phyloP scores from a whole-genome alignment of 1,140 invertebrate species.

The Trissolcus basalis region DNA sequence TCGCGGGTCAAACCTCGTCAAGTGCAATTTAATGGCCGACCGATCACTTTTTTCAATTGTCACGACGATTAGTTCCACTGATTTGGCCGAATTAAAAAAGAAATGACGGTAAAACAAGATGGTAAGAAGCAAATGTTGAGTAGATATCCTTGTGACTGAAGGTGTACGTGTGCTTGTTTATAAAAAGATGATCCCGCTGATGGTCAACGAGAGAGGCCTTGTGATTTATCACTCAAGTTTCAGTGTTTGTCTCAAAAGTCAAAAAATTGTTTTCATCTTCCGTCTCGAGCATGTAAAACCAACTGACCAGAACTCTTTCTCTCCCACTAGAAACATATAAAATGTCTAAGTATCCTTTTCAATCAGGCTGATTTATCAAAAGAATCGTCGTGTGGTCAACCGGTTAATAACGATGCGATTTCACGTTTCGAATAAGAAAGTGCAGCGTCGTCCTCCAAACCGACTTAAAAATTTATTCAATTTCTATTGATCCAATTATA shows the following conservation, averaged over 20 bases:
- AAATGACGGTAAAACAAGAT: background rate
- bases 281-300: too few species aligned
- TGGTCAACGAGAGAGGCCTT: slow-evolving; percentile 2
- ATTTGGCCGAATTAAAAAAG: background rate
- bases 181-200: slow-evolving; percentile 33
- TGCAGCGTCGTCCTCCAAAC: slow-evolving; percentile 38
- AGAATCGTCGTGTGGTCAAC: background rate
- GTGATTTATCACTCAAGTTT: too few species aligned
- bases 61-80: too few species aligned
- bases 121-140: slow-evolving; percentile 5
- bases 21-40: background rate
- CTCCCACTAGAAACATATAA: too few species aligned
- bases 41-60: too few species aligned
- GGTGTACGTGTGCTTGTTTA: slow-evolving; percentile 30
- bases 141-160: slow-evolving; percentile 54
- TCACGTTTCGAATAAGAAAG: slow-evolving; percentile 41
- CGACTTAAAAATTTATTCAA: slow-evolving; percentile 48
- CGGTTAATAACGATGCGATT: slow-evolving; percentile 28
- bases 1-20: slow-evolving; percentile 32
- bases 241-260: too few species aligned
- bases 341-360: too few species aligned
- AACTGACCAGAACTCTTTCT: too few species aligned
- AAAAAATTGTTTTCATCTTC: too few species aligned
- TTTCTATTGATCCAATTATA: slow-evolving; percentile 39
- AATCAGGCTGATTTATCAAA: too few species aligned